phyloP scores from a whole-genome alignment of 2,888 invertebrate species.

The Ariolimax columbianus region DNA sequence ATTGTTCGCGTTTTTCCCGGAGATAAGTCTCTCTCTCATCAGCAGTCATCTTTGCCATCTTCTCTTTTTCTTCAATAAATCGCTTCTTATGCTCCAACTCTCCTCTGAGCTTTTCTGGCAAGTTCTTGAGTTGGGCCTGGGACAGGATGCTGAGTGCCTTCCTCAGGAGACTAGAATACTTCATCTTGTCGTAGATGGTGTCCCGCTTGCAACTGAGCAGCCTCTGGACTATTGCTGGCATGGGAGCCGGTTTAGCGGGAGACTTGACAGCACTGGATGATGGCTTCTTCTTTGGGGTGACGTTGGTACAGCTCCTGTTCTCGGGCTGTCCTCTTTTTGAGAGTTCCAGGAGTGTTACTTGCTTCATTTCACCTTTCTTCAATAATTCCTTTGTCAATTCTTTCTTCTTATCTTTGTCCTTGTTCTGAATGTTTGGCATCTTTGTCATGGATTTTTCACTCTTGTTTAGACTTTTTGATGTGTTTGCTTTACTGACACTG shows the following conservation, averaged over 20 bases:
- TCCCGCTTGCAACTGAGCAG: conserved; percentile 39
- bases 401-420: conserved; percentile 52
- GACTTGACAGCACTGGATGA: conserved; percentile 52
- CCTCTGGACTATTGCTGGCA: conserved; percentile 63
- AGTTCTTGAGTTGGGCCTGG: conserved; percentile 65
- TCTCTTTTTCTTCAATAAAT: conserved; percentile 68
- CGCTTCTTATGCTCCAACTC: conserved; percentile 83
- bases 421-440: conserved; percentile 56
- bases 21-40: conserved; percentile 72
- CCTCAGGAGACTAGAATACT: conserved; percentile 60
- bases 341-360: conserved; percentile 47
- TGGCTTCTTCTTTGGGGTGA: conserved; percentile 51
- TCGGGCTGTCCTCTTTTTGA: conserved; percentile 37
- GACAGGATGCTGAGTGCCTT: conserved; percentile 71
- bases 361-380: conserved; percentile 57
- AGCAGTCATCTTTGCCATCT: conserved; percentile 74
- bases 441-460: conserved; percentile 41
- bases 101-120: conserved; percentile 71
- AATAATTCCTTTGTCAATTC: conserved; percentile 42
- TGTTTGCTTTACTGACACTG: conserved; percentile 28
- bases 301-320: background rate
- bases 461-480: conserved; percentile 49
- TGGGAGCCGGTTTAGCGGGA: conserved; percentile 62
- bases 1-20: conserved; percentile 63
- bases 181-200: conserved; percentile 54